A percentile compares a stretch with the other conserved stretches of the same genome.
Conservation (phyloP, 2,113 vertebrate genomes). For the Pholis gunnellus region DNA sequence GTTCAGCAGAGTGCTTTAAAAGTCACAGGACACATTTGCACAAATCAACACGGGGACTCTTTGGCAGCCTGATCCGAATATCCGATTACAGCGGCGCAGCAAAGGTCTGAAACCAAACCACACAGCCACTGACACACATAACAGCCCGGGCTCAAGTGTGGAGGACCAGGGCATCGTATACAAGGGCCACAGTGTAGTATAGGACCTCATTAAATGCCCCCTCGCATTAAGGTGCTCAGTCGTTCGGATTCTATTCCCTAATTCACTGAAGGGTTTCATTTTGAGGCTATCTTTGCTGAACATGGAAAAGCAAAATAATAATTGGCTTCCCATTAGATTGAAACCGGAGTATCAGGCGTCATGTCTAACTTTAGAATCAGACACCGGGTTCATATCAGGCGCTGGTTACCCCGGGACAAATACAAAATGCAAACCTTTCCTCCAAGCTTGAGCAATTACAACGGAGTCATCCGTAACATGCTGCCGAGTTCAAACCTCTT, state of each 20-base stretch:
- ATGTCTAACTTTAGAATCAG: neutral
- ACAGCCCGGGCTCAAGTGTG: slow-evolving; percentile 20
- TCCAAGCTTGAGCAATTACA: neutral
- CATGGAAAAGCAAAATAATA: neutral
- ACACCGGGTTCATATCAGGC: neutral
- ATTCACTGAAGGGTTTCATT: neutral
- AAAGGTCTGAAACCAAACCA: slow-evolving; percentile 67
- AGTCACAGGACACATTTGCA: slow-evolving; percentile 34
- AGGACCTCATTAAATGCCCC: slow-evolving; percentile 36
- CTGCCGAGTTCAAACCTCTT: neutral
- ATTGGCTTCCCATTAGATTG: neutral
- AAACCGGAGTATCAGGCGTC: neutral
- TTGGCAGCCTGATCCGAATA: slow-evolving; percentile 39
- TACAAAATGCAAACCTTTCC: neutral
- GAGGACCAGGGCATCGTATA: neutral
- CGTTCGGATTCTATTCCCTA: neutral
- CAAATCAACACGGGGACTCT: slow-evolving; percentile 34
- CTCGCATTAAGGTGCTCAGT: neutral
- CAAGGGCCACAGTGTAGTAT: slow-evolving; percentile 22
- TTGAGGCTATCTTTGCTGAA: neutral
- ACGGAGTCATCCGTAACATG: neutral
- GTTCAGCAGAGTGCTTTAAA: slow-evolving; percentile 13
- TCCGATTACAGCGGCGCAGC: slow-evolving; percentile 57
- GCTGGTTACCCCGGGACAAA: slow-evolving; percentile 3
- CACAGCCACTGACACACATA: slow-evolving; percentile 28